Evolutionary conservation across 2,888 invertebrate species (phyloP).

Genomic region (Dicycla oo): DNA sequence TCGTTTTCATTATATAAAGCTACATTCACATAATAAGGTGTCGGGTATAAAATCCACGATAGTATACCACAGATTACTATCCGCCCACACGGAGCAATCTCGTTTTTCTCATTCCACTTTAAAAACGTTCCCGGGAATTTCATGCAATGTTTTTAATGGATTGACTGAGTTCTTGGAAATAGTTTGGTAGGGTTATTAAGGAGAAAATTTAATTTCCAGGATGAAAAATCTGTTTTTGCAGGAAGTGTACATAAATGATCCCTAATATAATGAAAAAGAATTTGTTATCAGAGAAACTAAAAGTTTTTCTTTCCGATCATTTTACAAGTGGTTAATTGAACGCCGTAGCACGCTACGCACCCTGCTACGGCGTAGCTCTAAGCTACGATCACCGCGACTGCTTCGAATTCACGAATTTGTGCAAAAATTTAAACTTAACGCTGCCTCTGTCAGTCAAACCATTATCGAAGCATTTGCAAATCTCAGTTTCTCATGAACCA

Average conservation of each 20-base stretch:
- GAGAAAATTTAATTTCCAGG: not conserved
- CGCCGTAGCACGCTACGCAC: not conserved
- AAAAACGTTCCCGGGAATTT: conserved; percentile 21
- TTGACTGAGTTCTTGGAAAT: conserved; percentile 13
- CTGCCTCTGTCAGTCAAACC: not conserved
- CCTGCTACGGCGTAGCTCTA: not conserved
- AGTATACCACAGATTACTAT: conserved; percentile 22
- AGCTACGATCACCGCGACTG: not conserved
- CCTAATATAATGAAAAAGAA: not conserved
- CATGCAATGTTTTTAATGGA: conserved; percentile 10
- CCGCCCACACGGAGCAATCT: conserved; percentile 18
- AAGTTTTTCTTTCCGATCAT: not conserved
- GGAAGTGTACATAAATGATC: not conserved
- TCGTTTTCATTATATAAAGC: not conserved
- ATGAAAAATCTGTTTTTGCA: not conserved
- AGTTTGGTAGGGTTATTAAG: not conserved
- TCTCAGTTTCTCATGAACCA: not conserved
- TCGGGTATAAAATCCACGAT: conserved; percentile 10
- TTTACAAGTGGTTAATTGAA: not conserved
- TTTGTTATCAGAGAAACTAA: not conserved
- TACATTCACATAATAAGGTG: conserved; percentile 21
- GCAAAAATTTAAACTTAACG: not conserved
- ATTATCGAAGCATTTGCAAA: not conserved
- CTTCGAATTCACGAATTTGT: not conserved
- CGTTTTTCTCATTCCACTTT: conserved; percentile 6